Evolutionary conservation across 2,113 vertebrate species (phyloP), one percentile per base, ranked within the genome.

Genomic region (Cnemophilus loriae): DNA sequence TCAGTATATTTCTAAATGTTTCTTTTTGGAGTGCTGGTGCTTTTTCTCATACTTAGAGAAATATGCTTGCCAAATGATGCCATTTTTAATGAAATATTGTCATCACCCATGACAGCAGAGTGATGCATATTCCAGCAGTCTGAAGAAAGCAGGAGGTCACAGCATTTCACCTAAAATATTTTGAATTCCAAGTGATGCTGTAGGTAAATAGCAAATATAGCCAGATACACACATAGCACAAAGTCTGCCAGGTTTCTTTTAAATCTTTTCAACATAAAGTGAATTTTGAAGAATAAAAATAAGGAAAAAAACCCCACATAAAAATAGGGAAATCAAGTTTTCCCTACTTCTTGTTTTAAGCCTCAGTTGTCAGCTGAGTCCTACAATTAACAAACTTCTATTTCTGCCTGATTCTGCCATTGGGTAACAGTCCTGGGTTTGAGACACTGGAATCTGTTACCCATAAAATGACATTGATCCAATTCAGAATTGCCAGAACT

Each of bases 301-400:
- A 16, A 22, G 8, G 16, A 0, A 13, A 30, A 49, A 27, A 42
- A 17, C 1, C 0, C 2, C 12, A 24, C 20, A 57, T 13, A 49
- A 33, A 78, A 76, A 37, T 3, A 53, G 20, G 10, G 7, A 71
- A 78, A 79, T 53, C 6, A 56, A 23, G 11, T 19, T 81, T 90
- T 75, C 8, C 6, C 5, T 67, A 10, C 4, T 56, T 67, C 32
- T n/a, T 88, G 39, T 37, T 32, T 73, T 21, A 70, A 77, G 19
- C 57, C 22, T 71, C 1, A 0, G 7, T 27, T 70, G 69, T 37
- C 24, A 69, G 59, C 20, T n/a, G 22, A 44, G 28, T 33, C 9
- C 26, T 57, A 41, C 18, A 59, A 57, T 24, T 39, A 64, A 55
- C 52, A 63, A 52, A 61, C 6, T 84, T 41, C 13, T 50, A 3